phyloP scores from a whole-genome alignment of 2,888 invertebrate genomes.

The Mythimna impura region DNA sequence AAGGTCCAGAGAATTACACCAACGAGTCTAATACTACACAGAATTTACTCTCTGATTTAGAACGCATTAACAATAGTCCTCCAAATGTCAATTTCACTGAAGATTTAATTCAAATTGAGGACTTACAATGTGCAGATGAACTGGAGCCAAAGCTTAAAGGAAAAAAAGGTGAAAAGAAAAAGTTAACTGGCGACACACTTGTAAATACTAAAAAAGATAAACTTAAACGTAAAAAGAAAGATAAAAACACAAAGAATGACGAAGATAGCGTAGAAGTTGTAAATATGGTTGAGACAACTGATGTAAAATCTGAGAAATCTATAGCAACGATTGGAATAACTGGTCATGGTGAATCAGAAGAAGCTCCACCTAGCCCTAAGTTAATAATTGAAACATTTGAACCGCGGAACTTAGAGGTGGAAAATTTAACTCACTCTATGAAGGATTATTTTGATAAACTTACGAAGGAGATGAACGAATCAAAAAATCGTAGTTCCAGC shows the following conservation, averaged over 20 bases:
- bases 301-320: conserved; percentile 70
- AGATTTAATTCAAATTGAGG: conserved; percentile 56
- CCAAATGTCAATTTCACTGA: conserved; percentile 62
- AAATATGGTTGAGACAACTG: conserved; percentile 38
- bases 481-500: conserved; percentile 29
- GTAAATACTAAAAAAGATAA: conserved; percentile 23
- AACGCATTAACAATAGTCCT: conserved; percentile 66
- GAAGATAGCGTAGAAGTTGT: conserved; percentile 25
- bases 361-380: conserved; percentile 74
- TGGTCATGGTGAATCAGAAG: conserved; percentile 78
- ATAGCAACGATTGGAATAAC: conserved; percentile 79
- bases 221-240: conserved; percentile 10
- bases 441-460: conserved; percentile 75
- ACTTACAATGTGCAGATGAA: conserved; percentile 29
- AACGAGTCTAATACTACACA: conserved; percentile 76
- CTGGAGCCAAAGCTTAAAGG: conserved; percentile 18
- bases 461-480: conserved; percentile 65
- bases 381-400: conserved; percentile 66
- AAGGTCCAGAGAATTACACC: conserved; percentile 62
- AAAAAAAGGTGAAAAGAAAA: conserved; percentile 31
- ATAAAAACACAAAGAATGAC: not conserved
- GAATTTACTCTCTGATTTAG: conserved; percentile 74
- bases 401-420: conserved; percentile 74
- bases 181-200: conserved; percentile 16
- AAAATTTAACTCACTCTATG: conserved; percentile 70